Base-by-base conservation (phyloP, 2,797 vertebrate genomes). In the Kryptopterus vitreolus region DNA sequence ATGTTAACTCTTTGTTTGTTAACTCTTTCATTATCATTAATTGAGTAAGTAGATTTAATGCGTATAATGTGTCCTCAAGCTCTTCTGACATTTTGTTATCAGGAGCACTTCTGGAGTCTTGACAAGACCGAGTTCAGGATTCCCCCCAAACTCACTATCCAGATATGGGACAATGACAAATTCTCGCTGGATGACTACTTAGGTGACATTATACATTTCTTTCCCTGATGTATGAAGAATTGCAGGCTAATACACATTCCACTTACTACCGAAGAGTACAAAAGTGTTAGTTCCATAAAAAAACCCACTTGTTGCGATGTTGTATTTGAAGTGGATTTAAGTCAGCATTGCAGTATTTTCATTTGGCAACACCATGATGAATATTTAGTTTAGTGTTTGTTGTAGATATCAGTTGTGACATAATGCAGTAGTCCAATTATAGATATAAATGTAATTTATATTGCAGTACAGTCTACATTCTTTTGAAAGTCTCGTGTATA, bases 121-220 rank as follows among this genome's bases (percentile, higher is more conserved):
- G 97, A 99, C 91, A 96, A 97, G 90, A 98, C 96, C 1, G 98
- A 99, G 90, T 96, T 95, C 81, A 95, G 96, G 90, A 94, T 94
- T 80, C 97, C 98, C 75, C 98, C 98, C 24, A 96, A 95, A 88
- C 82, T 99, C 78, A 94, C 92, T 58, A 87, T 99, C 89, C 98
- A 99, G 88, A 96, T 99, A 87, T 99, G 98, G 98, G 98, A 99
- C 90, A 99, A 99, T 89, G 98, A 99, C 93, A 99, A 98, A 89
- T 99, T 99, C 92, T 96, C 98, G 43, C 90, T 98, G 92, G 97
- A 99, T 89, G 98, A 99, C 89, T 98, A 98, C 82, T 91, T 99
- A 58, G 98, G 98, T 99, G 90, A 90, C 92, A 24, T 24, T 33
- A 16, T 31, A 53, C 13, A 35, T 72, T 50, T 84, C 53, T 22